Base-by-base conservation (phyloP, 2,113 vertebrate species). In the Nothoprocta pentlandii region DNA sequence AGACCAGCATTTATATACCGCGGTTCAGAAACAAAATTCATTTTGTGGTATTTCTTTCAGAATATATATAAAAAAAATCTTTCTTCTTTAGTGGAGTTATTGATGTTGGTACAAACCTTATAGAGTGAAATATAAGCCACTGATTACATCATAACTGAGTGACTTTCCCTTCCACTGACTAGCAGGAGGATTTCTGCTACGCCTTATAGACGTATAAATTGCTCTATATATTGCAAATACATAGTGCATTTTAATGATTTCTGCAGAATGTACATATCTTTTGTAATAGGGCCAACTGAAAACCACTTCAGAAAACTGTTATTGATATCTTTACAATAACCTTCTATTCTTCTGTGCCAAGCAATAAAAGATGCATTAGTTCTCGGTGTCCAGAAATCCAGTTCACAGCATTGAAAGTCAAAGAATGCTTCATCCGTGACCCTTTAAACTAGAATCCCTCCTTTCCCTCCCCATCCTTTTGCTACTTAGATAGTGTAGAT, bases 331-430 rank as follows among this genome's bases (percentile, higher is more conserved):
- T 86, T 91, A 87, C 71, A 78, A 92, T 94, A 91, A 84, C 68
- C 44, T 82, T 63, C 85, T 87, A 23, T 34, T 88, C 71, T 89
- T 68, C 80, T 17, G 3, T 6, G 77, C 71, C 46, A n/a, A 68
- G 54, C 63, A 19, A 90, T 95, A 91, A 94, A 97, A 97, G 88
- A 95, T 88, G 51, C 92, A 89, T 93, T 95, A 86, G 73, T 90
- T 80, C 69, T 79, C 89, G 53, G 84, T 83, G 81, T 73, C 85
- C 80, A 81, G 89, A 93, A 89, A 83, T 23, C 8, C 81, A 74
- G 64, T 90, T 83, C 56, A 23, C 10, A 10, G 56, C 77, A 83
- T 11, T 89, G 87, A 81, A 88, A 95, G 95, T 94, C 71, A 49
- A 94, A 92, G 77, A 91, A 94, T 44, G 51, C 66, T 92, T 94